Percentiles rank a stretch among this genome's conserved stretches.
These are phyloP conservation scores for Holacanthus passer DNA, from an alignment of 2,113 vertebrate genomes.

Conservation along the genomic window DNA sequence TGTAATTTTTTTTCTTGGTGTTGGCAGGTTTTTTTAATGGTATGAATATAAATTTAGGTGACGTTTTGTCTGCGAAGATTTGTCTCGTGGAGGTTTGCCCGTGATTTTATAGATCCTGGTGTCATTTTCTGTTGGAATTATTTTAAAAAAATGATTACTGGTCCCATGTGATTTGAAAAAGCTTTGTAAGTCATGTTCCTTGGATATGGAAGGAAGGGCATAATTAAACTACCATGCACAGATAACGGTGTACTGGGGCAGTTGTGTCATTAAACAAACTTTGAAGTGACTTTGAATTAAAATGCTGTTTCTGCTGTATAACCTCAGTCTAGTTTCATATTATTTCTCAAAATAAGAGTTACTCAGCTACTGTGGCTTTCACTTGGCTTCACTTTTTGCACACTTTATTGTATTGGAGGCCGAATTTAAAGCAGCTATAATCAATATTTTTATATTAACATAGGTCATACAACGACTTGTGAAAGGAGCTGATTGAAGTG, in stretches of 20 bases:
- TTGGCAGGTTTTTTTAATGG: slow-evolving; percentile 46
- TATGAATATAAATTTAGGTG: slow-evolving; percentile 31
- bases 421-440: background rate
- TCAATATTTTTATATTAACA: background rate
- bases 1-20: slow-evolving; percentile 23
- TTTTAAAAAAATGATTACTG: slow-evolving; percentile 32
- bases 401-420: background rate
- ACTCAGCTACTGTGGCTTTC: background rate
- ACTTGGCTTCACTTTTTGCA: background rate
- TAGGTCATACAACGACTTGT: background rate
- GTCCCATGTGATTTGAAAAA: slow-evolving; percentile 14
- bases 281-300: slow-evolving; percentile 33
- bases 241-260: background rate
- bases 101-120: slow-evolving; percentile 28
- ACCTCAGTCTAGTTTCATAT: background rate
- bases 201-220: background rate
- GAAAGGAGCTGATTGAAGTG: background rate
- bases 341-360: background rate
- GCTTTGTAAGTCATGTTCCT: background rate
- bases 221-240: slow-evolving; percentile 10
- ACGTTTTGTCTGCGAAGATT: slow-evolving; percentile 23
- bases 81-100: slow-evolving; percentile 26
- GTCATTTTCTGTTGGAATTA: slow-evolving; percentile 24
- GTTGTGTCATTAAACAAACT: slow-evolving; percentile 1
- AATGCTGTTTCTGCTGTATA: background rate